These are phyloP conservation scores for Eudemis profundana DNA, from an alignment of 2,888 invertebrate genomes.

Conservation along the genomic window DNA sequence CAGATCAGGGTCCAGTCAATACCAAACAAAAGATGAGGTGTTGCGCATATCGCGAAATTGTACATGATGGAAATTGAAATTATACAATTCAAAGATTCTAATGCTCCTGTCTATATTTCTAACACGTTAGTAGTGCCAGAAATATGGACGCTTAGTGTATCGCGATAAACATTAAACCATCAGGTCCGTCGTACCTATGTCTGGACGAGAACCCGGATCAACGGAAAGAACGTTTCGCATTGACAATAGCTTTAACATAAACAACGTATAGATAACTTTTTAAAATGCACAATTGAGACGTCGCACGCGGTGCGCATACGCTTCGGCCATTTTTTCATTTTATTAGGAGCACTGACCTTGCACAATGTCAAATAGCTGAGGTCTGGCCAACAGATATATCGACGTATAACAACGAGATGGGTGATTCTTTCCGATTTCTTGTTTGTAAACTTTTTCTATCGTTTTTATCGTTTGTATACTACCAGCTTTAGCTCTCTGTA, in stretches of 20 bases:
- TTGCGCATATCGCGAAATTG: no score
- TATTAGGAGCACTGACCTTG: constrained; percentile 46
- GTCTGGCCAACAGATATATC: constrained; percentile 10
- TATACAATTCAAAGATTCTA: no score
- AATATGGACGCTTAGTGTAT: not conserved
- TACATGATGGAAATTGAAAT: no score
- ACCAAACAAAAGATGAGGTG: no score
- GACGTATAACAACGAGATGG: not conserved
- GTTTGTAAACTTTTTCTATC: not conserved
- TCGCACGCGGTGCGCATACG: constrained; percentile 37
- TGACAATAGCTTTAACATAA: constrained; percentile 24
- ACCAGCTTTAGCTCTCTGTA: no score
- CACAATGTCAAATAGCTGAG: constrained; percentile 46
- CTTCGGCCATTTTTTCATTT: constrained; percentile 34
- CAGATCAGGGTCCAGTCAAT: no score
- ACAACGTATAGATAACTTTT: constrained; percentile 32
- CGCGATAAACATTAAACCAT: no score
- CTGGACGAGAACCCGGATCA: constrained; percentile 21
- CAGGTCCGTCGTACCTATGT: not conserved
- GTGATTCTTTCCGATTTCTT: constrained; percentile 12
- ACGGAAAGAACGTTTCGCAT: constrained; percentile 14
- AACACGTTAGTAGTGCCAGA: not conserved
- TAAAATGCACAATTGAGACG: constrained; percentile 41
- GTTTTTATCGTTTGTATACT: not conserved
- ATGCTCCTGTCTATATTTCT: no score